These are phyloP conservation scores for Oryzias curvinotus DNA, from an alignment of 2,113 vertebrate species.

Conservation along the genomic window DNA sequence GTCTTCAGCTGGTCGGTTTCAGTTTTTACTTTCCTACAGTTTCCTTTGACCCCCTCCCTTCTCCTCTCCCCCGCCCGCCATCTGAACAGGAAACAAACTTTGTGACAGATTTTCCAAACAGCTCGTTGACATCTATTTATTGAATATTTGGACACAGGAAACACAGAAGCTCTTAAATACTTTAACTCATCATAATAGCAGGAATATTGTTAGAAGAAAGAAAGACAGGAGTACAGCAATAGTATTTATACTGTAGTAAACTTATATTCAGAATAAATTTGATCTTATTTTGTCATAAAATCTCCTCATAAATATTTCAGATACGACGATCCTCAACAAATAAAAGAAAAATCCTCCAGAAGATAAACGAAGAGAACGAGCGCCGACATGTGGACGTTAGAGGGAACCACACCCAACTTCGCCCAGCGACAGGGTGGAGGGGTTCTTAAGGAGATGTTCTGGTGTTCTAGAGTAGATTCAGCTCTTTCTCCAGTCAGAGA, in stretches of 20 bases:
- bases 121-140: slow-evolving; percentile 74
- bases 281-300: slow-evolving; percentile 39
- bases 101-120: not conserved
- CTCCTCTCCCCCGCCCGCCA: too few species aligned
- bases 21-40: too few species aligned
- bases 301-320: slow-evolving; percentile 41
- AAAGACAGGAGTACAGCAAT: slow-evolving; percentile 36
- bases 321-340: not conserved
- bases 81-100: not conserved
- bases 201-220: slow-evolving; percentile 42
- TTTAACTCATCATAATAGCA: slow-evolving; percentile 63
- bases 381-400: slow-evolving; percentile 41
- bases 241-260: slow-evolving; percentile 47
- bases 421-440: slow-evolving; percentile 65
- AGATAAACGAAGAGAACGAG: slow-evolving; percentile 30
- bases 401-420: slow-evolving; percentile 53
- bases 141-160: slow-evolving; percentile 84
- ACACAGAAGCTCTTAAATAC: slow-evolving; percentile 66
- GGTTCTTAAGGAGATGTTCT: not conserved
- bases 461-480: slow-evolving; percentile 16
- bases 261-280: slow-evolving; percentile 42
- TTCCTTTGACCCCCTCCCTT: too few species aligned
- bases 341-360: slow-evolving; percentile 39
- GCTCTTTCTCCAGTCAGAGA: slow-evolving; percentile 12
- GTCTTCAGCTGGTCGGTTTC: too few species aligned